Base-by-base conservation (phyloP, 2,797 vertebrate species). In the Enteromius fasciolatus region DNA sequence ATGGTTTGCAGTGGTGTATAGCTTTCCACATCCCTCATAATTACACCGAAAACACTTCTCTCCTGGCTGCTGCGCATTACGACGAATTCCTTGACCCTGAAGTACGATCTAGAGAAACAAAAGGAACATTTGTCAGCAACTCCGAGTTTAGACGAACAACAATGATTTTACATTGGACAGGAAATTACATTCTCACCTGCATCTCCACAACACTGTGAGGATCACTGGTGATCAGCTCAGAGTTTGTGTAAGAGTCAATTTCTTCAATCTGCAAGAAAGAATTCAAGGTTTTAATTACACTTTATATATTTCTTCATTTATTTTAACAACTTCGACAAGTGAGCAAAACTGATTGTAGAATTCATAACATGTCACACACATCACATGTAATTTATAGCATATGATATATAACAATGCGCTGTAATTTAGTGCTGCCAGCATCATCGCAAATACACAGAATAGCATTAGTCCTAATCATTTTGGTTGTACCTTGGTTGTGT, bases 1-100 rank as follows among this genome's bases (percentile, higher is more conserved):
- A 90, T 99, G 98, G 89, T 99, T 97, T 83, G 98, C 97, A 33
- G 98, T 99, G 54, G 98, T 99, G 89, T 99, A 99, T 31, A 99
- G 94, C 85, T 98, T 99, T 77, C 98, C 97, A 91, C 98, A 99
- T 81, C 97, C 98, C 4, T 99, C 97, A 0, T 98, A 97, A 86
- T 97, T 96, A 90, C 98, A 99, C 80, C 96, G 96, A 90, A 99
- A 99, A 15, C 96, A 95, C 89, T 99, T 99, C 87, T 99, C 98
- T 79, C 96, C 97, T 9, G 95, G 96, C 63, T 96, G 96, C 0
- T 97, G 94, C 81, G 93, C 90, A 86, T 96, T 95, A 75, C 25
- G 90, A 84, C 39, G 93, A 91, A 70, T 91, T 86, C 95, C 95
- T 82, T 98, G 97, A 85, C 96, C 95, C 90, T 98, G 97, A 88